Conservation (phyloP, 2,888 invertebrate species). For the Cataglyphis cursor region DNA sequence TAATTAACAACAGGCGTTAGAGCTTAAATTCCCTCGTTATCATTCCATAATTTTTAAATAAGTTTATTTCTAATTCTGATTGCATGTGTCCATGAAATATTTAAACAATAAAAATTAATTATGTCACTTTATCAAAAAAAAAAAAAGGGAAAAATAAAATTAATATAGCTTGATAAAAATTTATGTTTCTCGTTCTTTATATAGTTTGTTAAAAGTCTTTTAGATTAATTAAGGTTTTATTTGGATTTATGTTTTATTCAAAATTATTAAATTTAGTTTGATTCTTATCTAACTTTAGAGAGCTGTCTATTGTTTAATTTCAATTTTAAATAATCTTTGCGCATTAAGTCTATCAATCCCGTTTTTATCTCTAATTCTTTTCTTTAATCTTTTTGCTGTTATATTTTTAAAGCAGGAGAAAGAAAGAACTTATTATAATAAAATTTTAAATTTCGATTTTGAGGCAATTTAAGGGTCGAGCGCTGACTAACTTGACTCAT, state of each 20-base stretch:
- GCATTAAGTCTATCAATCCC: background rate
- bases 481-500: background rate
- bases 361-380: background rate
- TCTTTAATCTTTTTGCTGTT: background rate
- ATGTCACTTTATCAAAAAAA: background rate
- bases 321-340: background rate
- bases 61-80: background rate
- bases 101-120: background rate
- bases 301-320: background rate
- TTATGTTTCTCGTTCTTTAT: too few relatives aligned
- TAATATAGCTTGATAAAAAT: background rate
- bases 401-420: background rate
- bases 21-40: constrained; percentile 8
- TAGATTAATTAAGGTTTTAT: background rate
- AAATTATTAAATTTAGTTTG: background rate
- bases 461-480: background rate
- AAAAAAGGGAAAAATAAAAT: background rate
- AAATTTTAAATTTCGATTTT: constrained; percentile 14
- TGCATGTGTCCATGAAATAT: background rate
- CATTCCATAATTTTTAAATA: constrained; percentile 5
- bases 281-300: constrained; percentile 5
- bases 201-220: background rate
- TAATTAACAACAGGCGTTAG: constrained; percentile 31
- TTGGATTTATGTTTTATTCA: background rate
- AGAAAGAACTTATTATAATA: background rate